Conservation (phyloP, 2,113 vertebrate species). For the Opisthocomus hoazin region DNA sequence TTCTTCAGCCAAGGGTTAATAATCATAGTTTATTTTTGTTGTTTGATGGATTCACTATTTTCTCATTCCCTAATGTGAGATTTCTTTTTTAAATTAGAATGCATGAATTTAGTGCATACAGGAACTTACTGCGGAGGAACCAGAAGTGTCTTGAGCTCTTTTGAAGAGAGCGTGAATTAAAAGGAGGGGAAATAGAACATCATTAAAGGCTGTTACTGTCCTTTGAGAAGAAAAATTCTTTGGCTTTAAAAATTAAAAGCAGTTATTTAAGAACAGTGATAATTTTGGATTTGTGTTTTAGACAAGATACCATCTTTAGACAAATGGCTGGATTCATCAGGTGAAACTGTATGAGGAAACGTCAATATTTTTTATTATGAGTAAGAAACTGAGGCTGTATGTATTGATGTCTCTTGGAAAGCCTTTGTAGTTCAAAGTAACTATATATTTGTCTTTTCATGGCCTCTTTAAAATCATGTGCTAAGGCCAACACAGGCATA, state of each 20-base stretch:
- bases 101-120: not conserved
- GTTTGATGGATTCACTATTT: not conserved
- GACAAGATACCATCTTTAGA: not conserved
- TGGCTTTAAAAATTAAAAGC: not conserved
- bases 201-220: not conserved
- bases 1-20: not conserved
- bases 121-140: not conserved
- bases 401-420: not conserved
- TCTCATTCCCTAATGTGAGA: not conserved
- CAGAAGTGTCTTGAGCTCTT: not conserved
- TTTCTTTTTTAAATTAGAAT: not conserved
- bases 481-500: not conserved
- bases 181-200: not conserved
- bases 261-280: not conserved
- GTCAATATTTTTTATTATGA: not conserved
- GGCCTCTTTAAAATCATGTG: not conserved
- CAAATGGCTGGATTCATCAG: not conserved
- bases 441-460: not conserved
- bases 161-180: not conserved
- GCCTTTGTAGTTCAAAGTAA: not conserved
- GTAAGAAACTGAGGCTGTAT: not conserved
- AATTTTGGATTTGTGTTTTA: not conserved
- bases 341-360: not conserved
- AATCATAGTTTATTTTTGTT: not conserved
- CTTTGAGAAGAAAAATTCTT: not conserved